Evolutionary conservation across 2,888 invertebrate genomes (phyloP), one percentile per base, ranked within the genome.

Genomic region (Syrphus vitripennis): DNA sequence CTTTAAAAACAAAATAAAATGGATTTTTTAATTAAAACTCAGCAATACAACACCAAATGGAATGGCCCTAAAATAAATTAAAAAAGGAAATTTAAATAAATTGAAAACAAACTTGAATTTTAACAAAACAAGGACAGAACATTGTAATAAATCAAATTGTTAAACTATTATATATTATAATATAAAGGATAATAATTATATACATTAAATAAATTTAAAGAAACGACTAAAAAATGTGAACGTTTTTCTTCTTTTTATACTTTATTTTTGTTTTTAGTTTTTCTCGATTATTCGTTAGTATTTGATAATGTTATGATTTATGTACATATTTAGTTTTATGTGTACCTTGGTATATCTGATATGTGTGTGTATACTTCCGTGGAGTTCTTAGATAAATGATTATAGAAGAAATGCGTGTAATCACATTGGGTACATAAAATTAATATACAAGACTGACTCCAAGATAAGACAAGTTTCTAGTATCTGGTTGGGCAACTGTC

Each of bases 91-190:
- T 50, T 14, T 7, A 31, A 80, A 34, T 4, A 53, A 78, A 77
- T 61, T 71, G 45, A 45, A 24, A 57, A n/a, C n/a, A n/a, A 80
- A 79, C 50, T n/a, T 67, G 48, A 67, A 45, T 61, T 77, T 53
- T 42, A 55, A 69, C 42, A 69, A n/a, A 67, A 61, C 19, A 42
- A 57, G 40, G 55, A 78, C 59, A 75, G 55, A 61, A 16, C 19
- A 65, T 63, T 84, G 76, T 84, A 84, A 84, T 84, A 81, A 84
- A 81, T 72, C 34, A 50, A 84, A 84, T 84, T 84, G 84, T 84
- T 84, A 84, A 84, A 81, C 81, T 84, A 84, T n/a, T 84, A 84
- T 76, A 82, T 57, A 84, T 80, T n/a, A n/a, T n/a, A n/a, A 80
- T 69, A 84, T 57, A 76, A 65, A 40, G 34, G 50, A 67, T 67